Evolutionary conservation across 2,797 vertebrate genomes (phyloP).

Genomic region (Calcarius lapponicus): DNA sequence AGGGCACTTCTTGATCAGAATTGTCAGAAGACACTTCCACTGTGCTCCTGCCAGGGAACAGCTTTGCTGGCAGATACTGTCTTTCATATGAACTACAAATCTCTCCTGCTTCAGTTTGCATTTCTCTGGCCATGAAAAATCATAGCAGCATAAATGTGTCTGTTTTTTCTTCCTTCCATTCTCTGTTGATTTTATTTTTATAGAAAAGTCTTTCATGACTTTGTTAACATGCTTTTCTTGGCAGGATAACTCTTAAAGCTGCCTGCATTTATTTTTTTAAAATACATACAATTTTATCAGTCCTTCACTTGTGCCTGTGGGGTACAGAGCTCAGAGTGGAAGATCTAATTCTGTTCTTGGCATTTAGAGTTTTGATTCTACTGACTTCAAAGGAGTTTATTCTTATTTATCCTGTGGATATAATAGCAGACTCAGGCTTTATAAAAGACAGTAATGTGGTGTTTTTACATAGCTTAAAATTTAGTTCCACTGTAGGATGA

Average conservation of each 20-base stretch:
- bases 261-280: neutral
- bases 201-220: neutral
- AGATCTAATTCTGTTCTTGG: neutral
- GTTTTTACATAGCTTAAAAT: neutral
- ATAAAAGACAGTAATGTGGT: neutral
- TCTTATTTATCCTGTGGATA: neutral
- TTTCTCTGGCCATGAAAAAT: slow-evolving; percentile 29
- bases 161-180: neutral
- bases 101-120: neutral
- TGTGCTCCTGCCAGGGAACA: slow-evolving; percentile 32
- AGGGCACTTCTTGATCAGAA: slow-evolving; percentile 70
- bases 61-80: slow-evolving; percentile 43
- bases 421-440: neutral
- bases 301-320: neutral
- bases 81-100: slow-evolving; percentile 34
- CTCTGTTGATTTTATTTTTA: neutral
- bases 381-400: neutral
- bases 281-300: neutral
- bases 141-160: neutral
- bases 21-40: slow-evolving; percentile 63
- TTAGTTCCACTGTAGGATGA: neutral
- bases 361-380: neutral
- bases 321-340: neutral
- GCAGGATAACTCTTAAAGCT: neutral
- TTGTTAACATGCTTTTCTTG: neutral